Evolutionary conservation across 2,113 vertebrate genomes (phyloP).

Genomic region (Hystrix cristata): DNA sequence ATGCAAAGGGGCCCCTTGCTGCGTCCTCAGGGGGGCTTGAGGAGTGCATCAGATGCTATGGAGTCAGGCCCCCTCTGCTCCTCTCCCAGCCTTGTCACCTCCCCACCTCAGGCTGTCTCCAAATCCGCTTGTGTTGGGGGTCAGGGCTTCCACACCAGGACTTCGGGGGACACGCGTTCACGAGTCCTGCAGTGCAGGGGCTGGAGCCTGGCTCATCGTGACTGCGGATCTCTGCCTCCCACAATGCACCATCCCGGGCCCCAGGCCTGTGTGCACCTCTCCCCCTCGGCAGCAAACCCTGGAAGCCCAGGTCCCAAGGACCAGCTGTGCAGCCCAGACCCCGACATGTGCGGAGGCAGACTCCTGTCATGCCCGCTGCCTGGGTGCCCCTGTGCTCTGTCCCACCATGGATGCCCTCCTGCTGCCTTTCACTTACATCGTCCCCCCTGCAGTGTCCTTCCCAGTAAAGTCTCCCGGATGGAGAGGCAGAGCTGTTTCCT

Average conservation of each 20-base stretch:
- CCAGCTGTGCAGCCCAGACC: not conserved
- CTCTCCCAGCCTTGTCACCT: rapidly evolving
- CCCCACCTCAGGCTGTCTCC: not conserved
- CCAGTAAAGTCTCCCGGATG: not conserved
- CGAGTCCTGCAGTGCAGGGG: not conserved
- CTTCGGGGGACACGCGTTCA: not conserved
- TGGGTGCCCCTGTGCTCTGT: not conserved
- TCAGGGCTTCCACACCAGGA: rapidly evolving
- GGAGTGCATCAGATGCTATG: rapidly evolving
- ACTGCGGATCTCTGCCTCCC: not conserved
- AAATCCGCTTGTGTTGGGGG: rapidly evolving
- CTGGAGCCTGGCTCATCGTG: not conserved
- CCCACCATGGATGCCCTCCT: not conserved
- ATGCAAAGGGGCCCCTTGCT: not conserved
- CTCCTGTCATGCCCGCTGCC: not conserved
- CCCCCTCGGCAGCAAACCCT: not conserved
- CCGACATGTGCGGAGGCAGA: too few relatives aligned
- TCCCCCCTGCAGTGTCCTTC: too few relatives aligned
- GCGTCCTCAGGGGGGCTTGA: not conserved
- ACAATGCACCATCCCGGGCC: not conserved
- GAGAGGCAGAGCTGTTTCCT: not conserved
- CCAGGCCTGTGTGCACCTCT: not conserved
- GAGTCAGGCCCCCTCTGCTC: not conserved
- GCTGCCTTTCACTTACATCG: not conserved
- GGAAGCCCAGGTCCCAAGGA: not conserved